Base-by-base conservation (phyloP, 2,797 vertebrate genomes). In the Alauda arvensis region DNA sequence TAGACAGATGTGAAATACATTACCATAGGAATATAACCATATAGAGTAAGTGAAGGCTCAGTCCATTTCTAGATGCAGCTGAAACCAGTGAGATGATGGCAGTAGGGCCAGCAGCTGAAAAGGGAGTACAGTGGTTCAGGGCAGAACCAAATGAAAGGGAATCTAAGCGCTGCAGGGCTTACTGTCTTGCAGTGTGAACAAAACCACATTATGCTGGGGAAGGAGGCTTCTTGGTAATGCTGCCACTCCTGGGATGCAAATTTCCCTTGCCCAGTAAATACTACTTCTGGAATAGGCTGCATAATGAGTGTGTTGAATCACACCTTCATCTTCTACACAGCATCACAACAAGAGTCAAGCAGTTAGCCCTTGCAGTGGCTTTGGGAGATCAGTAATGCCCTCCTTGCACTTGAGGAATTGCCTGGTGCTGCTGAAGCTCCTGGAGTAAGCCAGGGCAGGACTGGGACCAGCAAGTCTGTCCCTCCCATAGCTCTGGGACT, bases 51-150 rank as follows among this genome's bases (percentile, higher is more conserved):
- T 20, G 37, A 57, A 28, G 45, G 23, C 59, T 63, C 45, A 9
- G 37, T 31, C 66, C 25, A 6, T 51, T 70, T 51, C 40, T 59
- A 76, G 40, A 21, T 55, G 52, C 28, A 39, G 56, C 33, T 55
- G 62, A 51, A 85, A 65, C 11, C 43, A 23, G 39, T 5, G 11
- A 68, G 59, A 31, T 1, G 4, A n/a, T 18, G n/a, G 28, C 24
- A 57, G 59, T 6, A 33, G 45, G 67, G 33, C 34, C 28, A 48
- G 39, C 26, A 39, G 74, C 62, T 60, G 42, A 31, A 33, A 31
- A 26, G 18, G 8, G 4, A 57, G 34, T 0, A 3, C 62, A 40
- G 20, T 2, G 1, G 19, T 39, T 81, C 8, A 3, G 3, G 51
- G 74, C 34, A 76, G 57, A 40, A 31, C 37, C 45, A 62, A 2